phyloP scores from a whole-genome alignment of 2,797 vertebrate genomes.

The Sphenopsis melanotis region DNA sequence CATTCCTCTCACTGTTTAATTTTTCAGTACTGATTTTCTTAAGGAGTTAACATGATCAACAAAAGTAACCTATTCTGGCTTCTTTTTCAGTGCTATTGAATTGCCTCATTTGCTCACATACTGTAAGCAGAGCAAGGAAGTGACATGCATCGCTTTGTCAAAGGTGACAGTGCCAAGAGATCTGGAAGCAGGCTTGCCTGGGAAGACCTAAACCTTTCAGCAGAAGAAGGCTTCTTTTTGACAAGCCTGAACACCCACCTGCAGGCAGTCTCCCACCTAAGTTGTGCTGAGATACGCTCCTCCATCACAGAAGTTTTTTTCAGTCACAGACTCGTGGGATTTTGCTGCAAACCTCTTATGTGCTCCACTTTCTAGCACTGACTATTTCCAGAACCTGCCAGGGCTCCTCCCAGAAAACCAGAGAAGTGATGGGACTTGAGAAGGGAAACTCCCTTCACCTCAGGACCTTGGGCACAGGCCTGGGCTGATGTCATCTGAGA shows the following conservation, averaged over 20 bases:
- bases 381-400: neutral
- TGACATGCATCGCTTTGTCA: neutral
- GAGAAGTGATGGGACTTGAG: fast-evolving
- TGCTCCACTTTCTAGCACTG: fast-evolving
- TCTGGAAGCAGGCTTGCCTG: neutral
- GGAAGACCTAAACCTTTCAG: neutral
- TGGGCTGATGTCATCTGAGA: neutral
- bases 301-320: neutral
- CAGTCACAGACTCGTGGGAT: neutral
- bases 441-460: neutral
- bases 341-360: neutral
- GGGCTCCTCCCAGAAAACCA: neutral
- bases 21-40: neutral
- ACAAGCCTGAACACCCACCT: neutral
- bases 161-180: neutral
- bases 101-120: neutral
- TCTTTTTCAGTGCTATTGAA: neutral
- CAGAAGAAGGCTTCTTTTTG: neutral
- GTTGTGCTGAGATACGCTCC: neutral
- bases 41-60: slow-evolving; percentile 14
- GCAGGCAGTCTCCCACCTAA: neutral
- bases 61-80: neutral
- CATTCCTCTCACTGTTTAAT: neutral
- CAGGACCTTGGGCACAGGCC: neutral
- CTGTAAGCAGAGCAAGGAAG: neutral